These are phyloP conservation scores for Camponotus pennsylvanicus DNA, from an alignment of 1,140 invertebrate species.

Conservation along the genomic window DNA sequence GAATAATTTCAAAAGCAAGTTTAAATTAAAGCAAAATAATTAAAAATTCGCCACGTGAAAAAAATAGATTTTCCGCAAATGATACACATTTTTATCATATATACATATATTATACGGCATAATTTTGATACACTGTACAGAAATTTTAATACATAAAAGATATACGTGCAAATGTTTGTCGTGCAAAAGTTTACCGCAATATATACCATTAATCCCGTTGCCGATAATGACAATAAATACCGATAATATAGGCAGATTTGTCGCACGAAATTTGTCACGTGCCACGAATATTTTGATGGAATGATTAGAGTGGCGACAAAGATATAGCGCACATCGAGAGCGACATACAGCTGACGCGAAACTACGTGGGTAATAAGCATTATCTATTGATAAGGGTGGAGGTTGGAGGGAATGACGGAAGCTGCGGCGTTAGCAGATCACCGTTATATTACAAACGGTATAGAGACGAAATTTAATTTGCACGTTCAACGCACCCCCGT, in stretches of 20 bases:
- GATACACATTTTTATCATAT: background rate
- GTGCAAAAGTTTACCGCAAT: background rate
- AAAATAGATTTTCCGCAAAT: background rate
- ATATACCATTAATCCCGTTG: no score
- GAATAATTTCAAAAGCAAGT: conserved; percentile 18
- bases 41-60: background rate
- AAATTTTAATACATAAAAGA: background rate
- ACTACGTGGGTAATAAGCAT: conserved; percentile 58
- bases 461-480: conserved; percentile 65
- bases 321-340: background rate
- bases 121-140: background rate
- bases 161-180: background rate
- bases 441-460: conserved; percentile 52
- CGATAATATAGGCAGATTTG: conserved; percentile 19
- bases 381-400: conserved; percentile 56
- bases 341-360: conserved; percentile 25
- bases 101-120: background rate
- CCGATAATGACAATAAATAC: conserved; percentile 23
- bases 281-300: conserved; percentile 30
- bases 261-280: background rate
- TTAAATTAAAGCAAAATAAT: background rate
- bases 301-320: conserved; percentile 9
- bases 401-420: background rate
- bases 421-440: conserved; percentile 55
- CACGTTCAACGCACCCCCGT: conserved; percentile 18